Percentiles rank a stretch among this genome's conserved stretches.
Conservation (phyloP, 2,888 invertebrate species). For the Caenorhabditis panamensis region DNA sequence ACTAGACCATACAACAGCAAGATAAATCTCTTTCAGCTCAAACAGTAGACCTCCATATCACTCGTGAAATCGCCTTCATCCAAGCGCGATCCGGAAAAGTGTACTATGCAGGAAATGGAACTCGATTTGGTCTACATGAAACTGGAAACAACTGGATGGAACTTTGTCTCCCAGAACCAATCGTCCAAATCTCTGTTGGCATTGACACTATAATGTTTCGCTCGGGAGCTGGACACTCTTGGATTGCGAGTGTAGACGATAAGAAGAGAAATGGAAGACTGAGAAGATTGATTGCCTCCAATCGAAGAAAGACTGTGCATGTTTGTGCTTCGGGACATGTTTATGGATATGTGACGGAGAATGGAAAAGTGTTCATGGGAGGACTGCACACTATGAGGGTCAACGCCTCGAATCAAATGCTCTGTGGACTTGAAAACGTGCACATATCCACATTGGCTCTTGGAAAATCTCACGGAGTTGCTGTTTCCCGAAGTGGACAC, state of each 20-base stretch:
- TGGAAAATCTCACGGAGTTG: constrained; percentile 96
- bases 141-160: constrained; percentile 76
- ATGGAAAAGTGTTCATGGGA: constrained; percentile 90
- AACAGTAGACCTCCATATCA: constrained; percentile 88
- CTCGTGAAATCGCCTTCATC: constrained; percentile 94
- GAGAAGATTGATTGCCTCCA: constrained; percentile 57
- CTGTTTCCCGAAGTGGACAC: constrained; percentile 90
- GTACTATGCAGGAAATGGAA: constrained; percentile 90
- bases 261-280: constrained; percentile 64
- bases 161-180: constrained; percentile 74
- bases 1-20: neutral
- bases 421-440: constrained; percentile 58
- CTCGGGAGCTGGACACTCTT: constrained; percentile 78
- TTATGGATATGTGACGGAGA: constrained; percentile 92
- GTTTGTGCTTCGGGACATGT: constrained; percentile 95
- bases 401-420: constrained; percentile 65
- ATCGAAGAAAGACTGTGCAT: constrained; percentile 81
- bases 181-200: constrained; percentile 75
- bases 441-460: constrained; percentile 86
- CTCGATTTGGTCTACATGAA: constrained; percentile 85
- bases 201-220: constrained; percentile 72
- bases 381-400: constrained; percentile 84
- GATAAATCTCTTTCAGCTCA: constrained; percentile 61
- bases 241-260: constrained; percentile 75
- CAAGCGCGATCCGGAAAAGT: constrained; percentile 94